Evolutionary conservation across 2,797 vertebrate genomes (phyloP), one percentile per base, ranked within the genome.

Genomic region (Macroramphosus scolopax): DNA sequence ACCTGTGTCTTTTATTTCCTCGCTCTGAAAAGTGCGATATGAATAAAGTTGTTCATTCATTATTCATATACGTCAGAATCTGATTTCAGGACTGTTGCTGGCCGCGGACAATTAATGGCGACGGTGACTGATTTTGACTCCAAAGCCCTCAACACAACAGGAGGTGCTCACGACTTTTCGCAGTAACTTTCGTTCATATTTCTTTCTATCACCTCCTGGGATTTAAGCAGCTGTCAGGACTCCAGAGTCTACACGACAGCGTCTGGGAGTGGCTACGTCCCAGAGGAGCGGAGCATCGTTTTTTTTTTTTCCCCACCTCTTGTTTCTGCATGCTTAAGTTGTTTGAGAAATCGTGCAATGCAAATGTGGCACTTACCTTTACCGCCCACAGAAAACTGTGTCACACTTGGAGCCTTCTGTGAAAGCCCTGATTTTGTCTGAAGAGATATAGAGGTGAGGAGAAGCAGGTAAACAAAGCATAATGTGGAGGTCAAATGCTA

Each of bases 401-500:
- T 79, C 81, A 78, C 77, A 40, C 54, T 55, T 20, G 15, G 47
- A 68, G 61, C 48, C 38, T 70, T 26, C 41, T 39, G 68, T 39
- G 51, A 70, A 57, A 80, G 78, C 58, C 75, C 77, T 51, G 71
- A 68, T 83, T 86, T 82, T 73, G 72, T 77, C 80, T 71, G 69
- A 81, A 75, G 75, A 82, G 75, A 83, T 74, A 66, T 70, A 62
- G 71, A 80, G 79, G 73, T 70, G 78, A 80, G 57, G 49, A 65
- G 68, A 82, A 50, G 78, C 75, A 77, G 77, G 85, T 85, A 87
- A 88, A 88, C 85, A 85, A 81, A 83, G 78, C 80, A 77, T 75
- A 71, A 84, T 80, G 82, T 82, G 61, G 82, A 86, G 85, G 85
- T 86, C 82, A 86, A 87, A 87, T 88, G 82, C 83, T 85, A 87